A percentile compares a stretch with the other conserved stretches of the same genome.
Conservation (phyloP, 2,113 vertebrate species). For the Hemiprocne comata region DNA sequence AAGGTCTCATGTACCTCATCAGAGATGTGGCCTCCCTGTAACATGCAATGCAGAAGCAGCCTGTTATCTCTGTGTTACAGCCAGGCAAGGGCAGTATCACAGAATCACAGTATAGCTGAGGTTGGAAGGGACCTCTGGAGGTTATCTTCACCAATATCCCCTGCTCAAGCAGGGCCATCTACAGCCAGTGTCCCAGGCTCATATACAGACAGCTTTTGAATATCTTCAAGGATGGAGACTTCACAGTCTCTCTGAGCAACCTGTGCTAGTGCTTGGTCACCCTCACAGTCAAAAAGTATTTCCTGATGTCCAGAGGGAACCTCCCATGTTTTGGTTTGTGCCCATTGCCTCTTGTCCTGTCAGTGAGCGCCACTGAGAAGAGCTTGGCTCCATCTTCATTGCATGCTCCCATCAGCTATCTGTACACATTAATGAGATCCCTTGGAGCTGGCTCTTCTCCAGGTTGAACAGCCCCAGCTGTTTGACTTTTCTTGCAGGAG, state of each 20-base stretch:
- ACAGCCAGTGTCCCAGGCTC: background rate
- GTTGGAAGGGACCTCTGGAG: background rate
- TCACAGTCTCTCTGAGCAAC: background rate
- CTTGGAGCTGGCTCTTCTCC: background rate
- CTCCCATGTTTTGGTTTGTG: background rate
- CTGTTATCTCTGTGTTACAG: background rate
- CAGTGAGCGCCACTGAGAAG: background rate
- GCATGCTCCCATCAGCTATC: background rate
- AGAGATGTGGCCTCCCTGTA: accelerated
- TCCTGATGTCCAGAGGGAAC: background rate
- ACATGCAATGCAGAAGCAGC: background rate
- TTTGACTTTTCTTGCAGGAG: background rate
- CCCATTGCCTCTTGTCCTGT: too few relatives aligned
- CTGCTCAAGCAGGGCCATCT: background rate
- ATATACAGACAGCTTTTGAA: background rate
- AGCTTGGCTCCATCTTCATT: background rate
- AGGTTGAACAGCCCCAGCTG: background rate
- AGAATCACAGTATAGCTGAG: background rate
- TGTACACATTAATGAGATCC: accelerated
- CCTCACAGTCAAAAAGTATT: background rate
- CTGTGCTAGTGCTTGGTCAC: background rate
- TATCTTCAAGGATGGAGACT: background rate
- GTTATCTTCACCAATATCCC: background rate
- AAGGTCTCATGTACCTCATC: background rate
- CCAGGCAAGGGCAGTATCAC: background rate